Evolutionary conservation across 2,888 invertebrate species (phyloP).

Genomic region (Unio pictorum): DNA sequence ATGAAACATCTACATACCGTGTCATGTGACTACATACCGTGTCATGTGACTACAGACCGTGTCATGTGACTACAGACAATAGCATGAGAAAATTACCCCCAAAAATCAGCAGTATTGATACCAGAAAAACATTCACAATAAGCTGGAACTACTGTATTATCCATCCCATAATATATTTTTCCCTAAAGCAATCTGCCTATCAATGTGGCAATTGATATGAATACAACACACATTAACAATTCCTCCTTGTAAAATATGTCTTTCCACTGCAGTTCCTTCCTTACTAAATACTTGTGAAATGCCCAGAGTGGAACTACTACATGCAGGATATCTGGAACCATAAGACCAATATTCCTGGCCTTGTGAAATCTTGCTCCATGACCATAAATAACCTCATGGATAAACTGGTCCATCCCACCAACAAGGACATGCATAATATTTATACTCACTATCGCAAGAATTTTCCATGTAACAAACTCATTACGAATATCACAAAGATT

Average conservation of each 20-base stretch:
- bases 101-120: no score
- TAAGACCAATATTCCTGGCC: slow-evolving; percentile 63
- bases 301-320: slow-evolving; percentile 75
- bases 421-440: slow-evolving; percentile 67
- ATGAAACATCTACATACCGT: no score
- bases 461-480: slow-evolving; percentile 62
- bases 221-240: slow-evolving; percentile 62
- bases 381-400: slow-evolving; percentile 59
- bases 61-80: no score
- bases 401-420: slow-evolving; percentile 67
- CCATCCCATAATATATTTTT: no score
- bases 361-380: slow-evolving; percentile 62
- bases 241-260: slow-evolving; percentile 70
- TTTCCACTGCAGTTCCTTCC: slow-evolving; percentile 56
- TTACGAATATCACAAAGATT: slow-evolving; percentile 60
- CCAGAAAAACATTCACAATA: no score
- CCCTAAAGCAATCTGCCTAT: slow-evolving; percentile 50
- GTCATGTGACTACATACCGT: no score
- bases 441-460: slow-evolving; percentile 62
- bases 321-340: slow-evolving; percentile 67
- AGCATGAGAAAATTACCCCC: no score
- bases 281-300: slow-evolving; percentile 58
- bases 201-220: slow-evolving; percentile 57
- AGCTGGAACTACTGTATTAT: no score
- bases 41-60: no score